Percentiles rank a stretch among this genome's conserved stretches.
Conservation (phyloP, 2,888 invertebrate species). For the Melikaiella ostensackeni region DNA sequence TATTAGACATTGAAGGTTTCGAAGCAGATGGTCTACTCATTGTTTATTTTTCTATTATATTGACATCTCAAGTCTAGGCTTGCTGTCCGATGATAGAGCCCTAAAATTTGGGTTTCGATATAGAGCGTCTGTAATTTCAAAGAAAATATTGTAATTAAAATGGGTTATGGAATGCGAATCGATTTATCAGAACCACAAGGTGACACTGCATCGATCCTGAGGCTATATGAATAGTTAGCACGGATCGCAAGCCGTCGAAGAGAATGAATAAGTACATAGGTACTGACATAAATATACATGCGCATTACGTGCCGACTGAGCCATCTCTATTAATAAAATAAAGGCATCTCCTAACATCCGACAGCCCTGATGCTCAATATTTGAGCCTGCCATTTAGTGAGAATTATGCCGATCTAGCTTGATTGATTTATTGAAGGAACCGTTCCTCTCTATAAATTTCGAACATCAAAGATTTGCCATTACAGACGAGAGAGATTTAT, state of each 20-base stretch:
- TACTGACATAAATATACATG: constrained; percentile 67
- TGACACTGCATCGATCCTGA: constrained; percentile 52
- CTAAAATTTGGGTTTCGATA: no score
- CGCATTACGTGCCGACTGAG: constrained; percentile 61
- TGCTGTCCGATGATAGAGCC: no score
- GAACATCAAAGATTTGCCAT: not conserved
- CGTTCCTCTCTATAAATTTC: not conserved
- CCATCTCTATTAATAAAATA: constrained; percentile 73
- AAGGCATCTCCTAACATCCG: constrained; percentile 56
- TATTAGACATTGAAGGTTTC: no score
- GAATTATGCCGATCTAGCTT: constrained; percentile 7
- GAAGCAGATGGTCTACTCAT: no score
- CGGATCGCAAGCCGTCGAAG: constrained; percentile 61
- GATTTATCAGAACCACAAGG: constrained; percentile 43
- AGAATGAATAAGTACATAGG: constrained; percentile 65
- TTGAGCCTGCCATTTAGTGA: constrained; percentile 44
- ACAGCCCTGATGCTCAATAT: constrained; percentile 59
- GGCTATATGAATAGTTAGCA: constrained; percentile 59
- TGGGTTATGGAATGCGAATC: constrained; percentile 6
- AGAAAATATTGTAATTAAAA: not conserved
- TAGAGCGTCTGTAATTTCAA: no score
- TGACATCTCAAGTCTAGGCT: no score
- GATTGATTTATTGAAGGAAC: constrained; percentile 32
- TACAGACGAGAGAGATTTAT: not conserved
- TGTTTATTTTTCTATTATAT: no score